Evolutionary conservation across 2,113 vertebrate genomes (phyloP).

Genomic region (Pterocles burchelli): DNA sequence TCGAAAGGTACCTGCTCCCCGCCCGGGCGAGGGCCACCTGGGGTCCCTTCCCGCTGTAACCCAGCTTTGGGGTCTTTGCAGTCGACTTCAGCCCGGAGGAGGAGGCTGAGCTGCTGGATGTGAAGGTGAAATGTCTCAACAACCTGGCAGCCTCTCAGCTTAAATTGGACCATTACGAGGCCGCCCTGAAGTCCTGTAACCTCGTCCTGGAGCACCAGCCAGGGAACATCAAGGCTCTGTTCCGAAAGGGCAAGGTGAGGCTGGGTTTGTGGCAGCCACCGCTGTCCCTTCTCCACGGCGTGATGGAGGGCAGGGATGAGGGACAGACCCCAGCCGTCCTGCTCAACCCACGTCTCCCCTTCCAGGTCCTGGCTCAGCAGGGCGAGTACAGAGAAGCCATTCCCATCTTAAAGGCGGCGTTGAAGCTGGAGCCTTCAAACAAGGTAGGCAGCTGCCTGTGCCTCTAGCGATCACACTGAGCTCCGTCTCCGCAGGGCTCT

Average conservation of each 20-base stretch:
- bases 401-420: conserved; percentile 84
- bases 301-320: accelerated
- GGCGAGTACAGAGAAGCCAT: conserved; percentile 92
- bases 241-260: conserved; percentile 95
- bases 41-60: neutral
- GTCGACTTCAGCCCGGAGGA: conserved; percentile 88
- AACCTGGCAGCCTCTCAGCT: conserved; percentile 96
- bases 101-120: conserved; percentile 85
- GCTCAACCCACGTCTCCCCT: accelerated
- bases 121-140: conserved; percentile 97
- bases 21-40: accelerated
- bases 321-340: accelerated
- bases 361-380: conserved; percentile 90
- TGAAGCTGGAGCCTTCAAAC: conserved; percentile 95
- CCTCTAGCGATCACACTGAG: accelerated
- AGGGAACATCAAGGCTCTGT: conserved; percentile 93
- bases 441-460: conserved; percentile 77
- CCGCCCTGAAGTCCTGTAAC: conserved; percentile 89
- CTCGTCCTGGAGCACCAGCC: conserved; percentile 88
- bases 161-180: conserved; percentile 93
- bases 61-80: conserved; percentile 6
- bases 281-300: accelerated
- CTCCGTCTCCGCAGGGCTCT: accelerated
- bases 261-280: accelerated
- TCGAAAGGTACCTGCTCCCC: conserved; percentile 84